Percentiles rank a stretch among this genome's conserved stretches.
These are phyloP conservation scores for Iphiclides podalirius DNA, from an alignment of 2,888 invertebrate species.

Conservation along the genomic window DNA sequence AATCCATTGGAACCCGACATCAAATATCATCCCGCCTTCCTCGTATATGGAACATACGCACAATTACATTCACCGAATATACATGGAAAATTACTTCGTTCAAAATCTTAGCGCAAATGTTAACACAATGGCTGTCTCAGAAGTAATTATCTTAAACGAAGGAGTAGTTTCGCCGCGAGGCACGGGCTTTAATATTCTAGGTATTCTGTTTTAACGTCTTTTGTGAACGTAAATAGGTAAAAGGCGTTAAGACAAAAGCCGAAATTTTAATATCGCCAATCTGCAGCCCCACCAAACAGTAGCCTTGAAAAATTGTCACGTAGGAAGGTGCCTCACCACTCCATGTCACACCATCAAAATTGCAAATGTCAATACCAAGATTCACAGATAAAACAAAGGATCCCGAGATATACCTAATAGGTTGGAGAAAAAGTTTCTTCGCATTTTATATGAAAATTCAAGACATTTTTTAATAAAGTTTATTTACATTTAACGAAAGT, in stretches of 20 bases:
- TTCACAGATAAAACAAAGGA: too few species aligned
- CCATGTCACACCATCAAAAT: too few species aligned
- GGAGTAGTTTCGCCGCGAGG: slow-evolving; percentile 14
- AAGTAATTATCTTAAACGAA: slow-evolving; percentile 21
- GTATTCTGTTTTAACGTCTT: slow-evolving; percentile 17
- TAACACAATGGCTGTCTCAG: slow-evolving; percentile 20
- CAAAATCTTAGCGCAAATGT: slow-evolving; percentile 15
- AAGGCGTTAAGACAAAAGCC: slow-evolving; percentile 5
- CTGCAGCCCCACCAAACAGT: background rate
- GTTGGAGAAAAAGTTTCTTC: too few species aligned
- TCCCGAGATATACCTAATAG: too few species aligned
- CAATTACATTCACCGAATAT: slow-evolving; percentile 9
- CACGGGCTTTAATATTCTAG: slow-evolving; percentile 11
- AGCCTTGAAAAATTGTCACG: too few species aligned
- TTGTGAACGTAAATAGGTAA: slow-evolving; percentile 6
- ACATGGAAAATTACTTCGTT: slow-evolving; percentile 19
- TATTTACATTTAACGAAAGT: too few species aligned
- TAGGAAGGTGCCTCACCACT: too few species aligned
- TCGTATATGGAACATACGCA: background rate
- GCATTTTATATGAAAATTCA: too few species aligned
- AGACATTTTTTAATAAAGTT: too few species aligned
- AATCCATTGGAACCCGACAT: background rate
- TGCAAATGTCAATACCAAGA: too few species aligned
- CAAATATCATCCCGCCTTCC: background rate
- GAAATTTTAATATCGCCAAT: background rate